phyloP scores from a whole-genome alignment of 2,797 vertebrate species.

The Darevskia nairensis region DNA sequence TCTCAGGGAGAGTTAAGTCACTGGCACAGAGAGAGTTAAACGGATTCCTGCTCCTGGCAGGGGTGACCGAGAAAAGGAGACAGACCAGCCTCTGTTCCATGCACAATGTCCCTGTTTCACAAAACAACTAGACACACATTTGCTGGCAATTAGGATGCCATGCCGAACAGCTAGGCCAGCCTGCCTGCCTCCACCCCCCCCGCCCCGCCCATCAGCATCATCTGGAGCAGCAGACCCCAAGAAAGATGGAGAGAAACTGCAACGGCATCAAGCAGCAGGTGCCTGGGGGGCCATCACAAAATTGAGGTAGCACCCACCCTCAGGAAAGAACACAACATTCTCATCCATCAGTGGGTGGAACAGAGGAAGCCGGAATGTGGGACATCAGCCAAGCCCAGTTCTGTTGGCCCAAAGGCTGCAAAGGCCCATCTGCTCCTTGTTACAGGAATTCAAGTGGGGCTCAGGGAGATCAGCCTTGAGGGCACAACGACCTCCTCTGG shows the following conservation, averaged over 20 bases:
- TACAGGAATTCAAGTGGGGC: background rate
- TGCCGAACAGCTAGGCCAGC: background rate
- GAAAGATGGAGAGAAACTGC: no score
- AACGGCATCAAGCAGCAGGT: background rate
- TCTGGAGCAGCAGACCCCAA: no score
- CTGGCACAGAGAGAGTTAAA: conserved; percentile 65
- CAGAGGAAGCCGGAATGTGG: background rate
- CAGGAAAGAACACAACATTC: background rate
- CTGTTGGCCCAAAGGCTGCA: background rate
- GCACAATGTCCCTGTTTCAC: conserved; percentile 70
- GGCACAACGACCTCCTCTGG: background rate
- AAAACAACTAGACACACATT: conserved; percentile 55
- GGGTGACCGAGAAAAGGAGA: conserved; percentile 60
- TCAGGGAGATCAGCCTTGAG: background rate
- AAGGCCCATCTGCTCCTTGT: background rate
- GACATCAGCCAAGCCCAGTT: background rate
- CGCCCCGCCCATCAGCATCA: background rate
- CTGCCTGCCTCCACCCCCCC: no score
- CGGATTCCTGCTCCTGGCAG: conserved; percentile 62
- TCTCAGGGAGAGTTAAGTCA: background rate
- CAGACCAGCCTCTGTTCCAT: conserved; percentile 67
- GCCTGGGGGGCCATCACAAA: rapidly evolving
- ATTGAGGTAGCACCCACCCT: background rate
- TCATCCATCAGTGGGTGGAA: no score
- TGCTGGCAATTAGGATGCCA: conserved; percentile 16